Percentiles rank a stretch among this genome's conserved stretches.
phyloP scores from a whole-genome alignment of 2,113 vertebrate genomes.

The Heteronetta atricapilla region DNA sequence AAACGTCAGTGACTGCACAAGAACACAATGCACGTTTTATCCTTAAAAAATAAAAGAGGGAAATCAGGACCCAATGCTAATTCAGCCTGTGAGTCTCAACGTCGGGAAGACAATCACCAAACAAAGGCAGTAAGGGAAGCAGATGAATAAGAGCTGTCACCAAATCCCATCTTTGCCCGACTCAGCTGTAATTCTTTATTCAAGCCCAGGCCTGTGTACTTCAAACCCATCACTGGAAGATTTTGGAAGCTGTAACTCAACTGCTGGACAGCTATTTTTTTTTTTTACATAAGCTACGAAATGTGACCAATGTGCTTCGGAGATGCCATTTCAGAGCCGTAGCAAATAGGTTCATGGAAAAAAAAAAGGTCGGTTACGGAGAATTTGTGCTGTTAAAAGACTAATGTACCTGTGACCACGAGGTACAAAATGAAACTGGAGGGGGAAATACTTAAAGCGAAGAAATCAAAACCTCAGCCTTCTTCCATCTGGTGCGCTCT shows the following conservation, averaged over 20 bases:
- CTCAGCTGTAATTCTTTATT: background rate
- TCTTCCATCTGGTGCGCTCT: background rate
- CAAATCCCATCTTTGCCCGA: background rate
- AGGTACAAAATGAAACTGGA: background rate
- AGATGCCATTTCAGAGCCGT: background rate
- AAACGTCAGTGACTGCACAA: background rate
- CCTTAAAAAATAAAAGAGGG: background rate
- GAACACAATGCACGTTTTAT: background rate
- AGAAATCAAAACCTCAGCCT: background rate
- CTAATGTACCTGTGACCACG: rapidly evolving
- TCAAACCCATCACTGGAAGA: background rate
- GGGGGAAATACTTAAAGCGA: background rate
- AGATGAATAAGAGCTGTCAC: background rate
- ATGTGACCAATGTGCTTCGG: background rate
- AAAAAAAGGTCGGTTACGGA: background rate
- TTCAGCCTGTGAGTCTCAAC: rapidly evolving
- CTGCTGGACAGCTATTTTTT: background rate
- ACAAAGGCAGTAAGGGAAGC: background rate
- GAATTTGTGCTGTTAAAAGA: background rate
- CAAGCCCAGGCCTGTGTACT: background rate
- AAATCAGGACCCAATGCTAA: background rate
- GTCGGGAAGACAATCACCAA: background rate
- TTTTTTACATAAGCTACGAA: background rate
- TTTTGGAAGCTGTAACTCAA: background rate
- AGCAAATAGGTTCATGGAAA: background rate